Evolutionary conservation across 2,888 invertebrate species (phyloP), one percentile per base, ranked within the genome.

Genomic region (Prenolepis imparis): DNA sequence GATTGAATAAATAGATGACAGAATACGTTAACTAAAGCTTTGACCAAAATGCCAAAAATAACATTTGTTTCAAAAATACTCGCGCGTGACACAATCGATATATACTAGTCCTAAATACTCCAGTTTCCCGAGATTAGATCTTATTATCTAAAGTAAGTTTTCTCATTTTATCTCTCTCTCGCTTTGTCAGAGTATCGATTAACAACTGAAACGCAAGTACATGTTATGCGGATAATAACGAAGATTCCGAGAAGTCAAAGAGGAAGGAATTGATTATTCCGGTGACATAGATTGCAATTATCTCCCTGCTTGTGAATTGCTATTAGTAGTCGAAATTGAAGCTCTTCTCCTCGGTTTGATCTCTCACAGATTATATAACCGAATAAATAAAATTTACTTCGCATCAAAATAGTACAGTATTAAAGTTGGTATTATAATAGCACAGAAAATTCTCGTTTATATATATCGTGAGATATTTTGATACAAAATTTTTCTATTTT

Each of bases 61-160:
- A n/a, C 41, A 21, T 24, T 24, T 18, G n/a, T 15, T n/a, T 66
- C 8, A 41, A 59, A 39, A 21, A 59, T 3, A 28, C 8, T 12
- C 21, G 28, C 5, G n/a, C 48, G 11, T n/a, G 48, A 48, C 18
- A 5, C 18, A n/a, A n/a, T 52, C 48, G 48, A 52, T 52, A 52
- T 52, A 52, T n/a, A n/a, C 48, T 52, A n/a, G n/a, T 52, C n/a
- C n/a, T 52, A 52, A 52, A 52, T 52, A 52, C 39, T 77, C 55
- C 55, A 77, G 41, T 67, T 66, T 66, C 21, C n/a, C 39, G 52
- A 77, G 67, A 77, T 77, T 77, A 55, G 52, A 75, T n/a, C 39
- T 77, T 77, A 67, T 77, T 77, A 66, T 75, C 66, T 55, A n/a
- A 18, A 66, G 24, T 18, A 55, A 75, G 28, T 55, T 39, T 77